phyloP scores from a whole-genome alignment of 2,888 invertebrate genomes.

The Sycophila texana region DNA sequence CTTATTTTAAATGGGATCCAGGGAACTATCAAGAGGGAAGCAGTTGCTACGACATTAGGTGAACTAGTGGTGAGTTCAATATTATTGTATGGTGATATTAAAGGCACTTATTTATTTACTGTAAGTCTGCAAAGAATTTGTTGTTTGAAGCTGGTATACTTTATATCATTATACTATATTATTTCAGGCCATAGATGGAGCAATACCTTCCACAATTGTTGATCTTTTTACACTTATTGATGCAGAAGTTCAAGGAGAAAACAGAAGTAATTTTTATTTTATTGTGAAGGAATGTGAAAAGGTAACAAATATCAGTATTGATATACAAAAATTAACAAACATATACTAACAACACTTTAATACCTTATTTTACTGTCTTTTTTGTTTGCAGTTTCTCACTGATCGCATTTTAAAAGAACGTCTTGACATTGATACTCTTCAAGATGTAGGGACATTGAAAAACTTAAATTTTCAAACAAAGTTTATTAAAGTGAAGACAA shows the following conservation, averaged over 20 bases:
- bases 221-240: conserved; percentile 91
- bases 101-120: background rate
- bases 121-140: background rate
- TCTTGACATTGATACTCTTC: conserved; percentile 93
- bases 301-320: conserved; percentile 73
- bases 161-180: conserved; percentile 53
- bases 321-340: background rate
- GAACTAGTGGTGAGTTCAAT: conserved; percentile 84
- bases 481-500: conserved; percentile 98
- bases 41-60: conserved; percentile 82
- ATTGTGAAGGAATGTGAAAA: conserved; percentile 88
- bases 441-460: conserved; percentile 92
- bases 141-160: background rate
- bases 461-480: conserved; percentile 94
- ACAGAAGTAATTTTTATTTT: conserved; percentile 85
- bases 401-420: conserved; percentile 94
- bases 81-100: background rate
- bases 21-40: conserved; percentile 87
- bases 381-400: conserved; percentile 80
- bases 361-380: conserved; percentile 13
- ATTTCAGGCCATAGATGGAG: conserved; percentile 84
- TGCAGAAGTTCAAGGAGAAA: conserved; percentile 87
- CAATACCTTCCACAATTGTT: conserved; percentile 88
- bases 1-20: conserved; percentile 87
- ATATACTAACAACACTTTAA: background rate